These are phyloP conservation scores for Panzeria rudis DNA, from an alignment of 2,888 invertebrate genomes.

Conservation along the genomic window DNA sequence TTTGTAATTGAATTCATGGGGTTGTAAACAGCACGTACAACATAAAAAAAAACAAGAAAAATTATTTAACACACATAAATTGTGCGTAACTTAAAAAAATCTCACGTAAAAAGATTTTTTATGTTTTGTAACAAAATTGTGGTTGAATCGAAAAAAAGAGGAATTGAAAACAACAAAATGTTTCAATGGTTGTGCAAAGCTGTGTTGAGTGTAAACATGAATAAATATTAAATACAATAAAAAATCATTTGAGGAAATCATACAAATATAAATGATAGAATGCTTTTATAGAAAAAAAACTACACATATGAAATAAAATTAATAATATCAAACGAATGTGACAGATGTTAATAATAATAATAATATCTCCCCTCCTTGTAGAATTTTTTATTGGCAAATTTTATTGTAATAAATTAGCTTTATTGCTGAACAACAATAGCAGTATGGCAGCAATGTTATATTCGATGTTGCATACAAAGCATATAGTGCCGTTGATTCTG, in stretches of 20 bases:
- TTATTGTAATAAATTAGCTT: constrained; percentile 69
- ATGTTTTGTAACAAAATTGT: constrained; percentile 36
- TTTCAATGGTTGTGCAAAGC: constrained; percentile 2
- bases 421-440: constrained; percentile 40
- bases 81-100: constrained; percentile 57
- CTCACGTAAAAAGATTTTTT: constrained; percentile 32
- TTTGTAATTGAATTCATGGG: constrained; percentile 48
- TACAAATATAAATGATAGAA: constrained; percentile 14
- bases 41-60: background rate
- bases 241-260: background rate
- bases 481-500: background rate
- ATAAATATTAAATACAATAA: constrained; percentile 27
- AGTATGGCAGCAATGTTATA: constrained; percentile 4
- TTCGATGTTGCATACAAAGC: constrained; percentile 12
- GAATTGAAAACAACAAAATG: background rate
- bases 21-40: constrained; percentile 59
- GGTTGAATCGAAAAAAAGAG: constrained; percentile 36
- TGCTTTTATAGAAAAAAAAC: constrained; percentile 7
- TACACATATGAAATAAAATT: constrained; percentile 15
- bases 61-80: constrained; percentile 33
- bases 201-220: constrained; percentile 44
- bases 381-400: constrained; percentile 41
- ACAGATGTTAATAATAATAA: constrained; percentile 72
- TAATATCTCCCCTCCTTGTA: constrained; percentile 30
- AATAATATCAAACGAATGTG: constrained; percentile 46